Conservation (phyloP, 23 tunicate species). For the Trididemnum miniatum region DNA sequence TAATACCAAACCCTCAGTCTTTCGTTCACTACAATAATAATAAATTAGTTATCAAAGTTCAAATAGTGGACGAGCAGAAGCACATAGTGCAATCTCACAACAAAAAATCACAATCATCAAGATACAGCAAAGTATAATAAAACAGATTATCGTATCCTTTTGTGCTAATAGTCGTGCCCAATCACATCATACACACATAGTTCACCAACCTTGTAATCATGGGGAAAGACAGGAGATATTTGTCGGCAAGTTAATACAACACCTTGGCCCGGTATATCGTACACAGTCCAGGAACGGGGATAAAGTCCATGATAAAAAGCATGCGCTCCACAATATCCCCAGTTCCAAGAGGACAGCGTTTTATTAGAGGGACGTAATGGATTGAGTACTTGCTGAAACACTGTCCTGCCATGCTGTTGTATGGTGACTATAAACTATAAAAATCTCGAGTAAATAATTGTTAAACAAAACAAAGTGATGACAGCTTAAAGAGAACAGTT, state of each 20-base stretch:
- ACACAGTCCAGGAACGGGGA: slow-evolving; percentile 94
- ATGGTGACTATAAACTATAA: slow-evolving; percentile 66
- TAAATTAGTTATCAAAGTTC: no score
- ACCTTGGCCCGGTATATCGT: slow-evolving; percentile 48
- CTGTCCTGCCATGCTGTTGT: slow-evolving; percentile 52
- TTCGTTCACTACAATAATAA: no score
- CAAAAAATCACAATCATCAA: no score
- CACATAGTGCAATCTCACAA: no score
- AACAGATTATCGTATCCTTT: no score
- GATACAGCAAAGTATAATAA: no score
- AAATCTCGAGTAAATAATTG: background rate
- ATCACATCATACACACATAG: no score
- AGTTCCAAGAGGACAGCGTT: slow-evolving; percentile 58
- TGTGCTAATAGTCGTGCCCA: no score
- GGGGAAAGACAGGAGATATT: slow-evolving; percentile 89
- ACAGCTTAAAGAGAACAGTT: no score
- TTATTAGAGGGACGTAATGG: slow-evolving; percentile 22
- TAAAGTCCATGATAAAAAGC: slow-evolving; percentile 81
- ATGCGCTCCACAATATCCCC: slow-evolving; percentile 55
- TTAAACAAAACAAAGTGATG: no score
- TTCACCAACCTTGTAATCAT: slow-evolving; percentile 72
- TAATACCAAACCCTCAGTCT: no score
- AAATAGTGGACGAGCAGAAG: no score
- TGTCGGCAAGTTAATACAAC: slow-evolving; percentile 84
- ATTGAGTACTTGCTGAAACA: slow-evolving; percentile 77